Base-by-base conservation (phyloP, 1,140 invertebrate species). In the Drosophila setifemur region DNA sequence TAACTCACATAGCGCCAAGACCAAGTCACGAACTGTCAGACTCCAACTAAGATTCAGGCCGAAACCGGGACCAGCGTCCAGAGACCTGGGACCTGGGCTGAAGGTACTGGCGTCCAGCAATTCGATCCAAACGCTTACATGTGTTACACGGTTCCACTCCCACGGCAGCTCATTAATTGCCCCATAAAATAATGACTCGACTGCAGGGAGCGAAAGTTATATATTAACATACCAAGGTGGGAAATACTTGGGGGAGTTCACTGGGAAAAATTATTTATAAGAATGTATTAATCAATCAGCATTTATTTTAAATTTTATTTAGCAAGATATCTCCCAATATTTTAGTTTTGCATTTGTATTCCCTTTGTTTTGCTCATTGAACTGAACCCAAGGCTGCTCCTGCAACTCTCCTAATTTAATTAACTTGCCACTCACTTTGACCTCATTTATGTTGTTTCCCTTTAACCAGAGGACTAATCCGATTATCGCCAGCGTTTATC, bases 1-100 rank as follows among this genome's bases (percentile, higher is more conserved):
- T 85, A 85, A 85, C 48, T 85, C 79, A 85, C 81, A 75, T 86
- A 87, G 81, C 76, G 81, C 81, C 81, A 85, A 85, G 81, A 75
- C 81, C 70, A 52, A 73, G 70, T 73, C 69, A 86, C 82, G 82
- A 87, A 87, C 73, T 87, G 82, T 87, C 73, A 74, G 76, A 40
- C 47, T 48, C 23, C 11, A 35, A 18, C 29, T 23, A 14, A 45
- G 18, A 16, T 14, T 18, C 37, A 58, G 58, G 42, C 26, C 21
- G 50, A 43, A 37, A 31, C 55, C 18, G 49, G 43, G 31, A 23
- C 21, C 14, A n/a, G n/a, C n/a, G n/a, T n/a, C n/a, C n/a, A n/a
- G n/a, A n/a, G n/a, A n/a, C n/a, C n/a, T n/a, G n/a, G n/a, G n/a
- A n/a, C n/a, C n/a, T n/a, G n/a, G n/a, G n/a, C 43, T 4, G 21